Evolutionary conservation across 2,888 invertebrate species (phyloP).

Genomic region (Tetrapedia diversipes): DNA sequence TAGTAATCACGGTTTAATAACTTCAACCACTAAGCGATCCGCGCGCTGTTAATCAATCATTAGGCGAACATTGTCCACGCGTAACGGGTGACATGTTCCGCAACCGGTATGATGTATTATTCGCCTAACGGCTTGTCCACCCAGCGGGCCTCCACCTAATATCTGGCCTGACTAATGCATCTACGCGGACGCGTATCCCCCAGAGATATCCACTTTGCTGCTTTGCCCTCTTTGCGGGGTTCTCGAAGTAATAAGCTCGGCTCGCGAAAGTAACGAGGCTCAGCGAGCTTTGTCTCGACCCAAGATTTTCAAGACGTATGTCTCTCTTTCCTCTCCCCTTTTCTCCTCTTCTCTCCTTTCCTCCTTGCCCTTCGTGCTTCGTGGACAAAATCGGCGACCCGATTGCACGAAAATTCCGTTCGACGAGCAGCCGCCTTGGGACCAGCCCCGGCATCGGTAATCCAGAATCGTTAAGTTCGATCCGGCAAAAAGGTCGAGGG

Average conservation of each 20-base stretch:
- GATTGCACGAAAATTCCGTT: constrained; percentile 38
- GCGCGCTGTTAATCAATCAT: constrained; percentile 7
- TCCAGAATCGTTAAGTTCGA: constrained; percentile 27
- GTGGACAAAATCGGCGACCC: constrained; percentile 17
- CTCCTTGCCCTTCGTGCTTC: constrained; percentile 44
- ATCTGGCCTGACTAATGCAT: constrained; percentile 57
- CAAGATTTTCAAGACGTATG: constrained; percentile 58
- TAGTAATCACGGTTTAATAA: constrained; percentile 3
- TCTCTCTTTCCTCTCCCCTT: not conserved
- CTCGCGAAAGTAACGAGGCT: constrained; percentile 78
- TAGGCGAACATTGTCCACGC: constrained; percentile 62
- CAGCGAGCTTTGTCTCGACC: constrained; percentile 70
- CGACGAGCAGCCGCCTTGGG: constrained; percentile 23
- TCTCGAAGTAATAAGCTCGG: constrained; percentile 78
- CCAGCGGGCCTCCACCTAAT: constrained; percentile 55
- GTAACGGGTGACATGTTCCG: constrained; percentile 69
- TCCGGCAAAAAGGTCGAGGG: constrained; percentile 8
- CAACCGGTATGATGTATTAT: constrained; percentile 63
- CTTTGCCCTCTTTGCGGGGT: constrained; percentile 79
- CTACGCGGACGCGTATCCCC: constrained; percentile 45
- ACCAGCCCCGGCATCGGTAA: constrained; percentile 34
- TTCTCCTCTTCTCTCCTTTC: constrained; percentile 33
- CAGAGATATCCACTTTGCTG: constrained; percentile 60
- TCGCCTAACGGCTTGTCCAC: constrained; percentile 65
- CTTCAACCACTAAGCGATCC: not conserved